Conservation (phyloP, 2,113 vertebrate genomes). For the Tachysurus vachellii region DNA sequence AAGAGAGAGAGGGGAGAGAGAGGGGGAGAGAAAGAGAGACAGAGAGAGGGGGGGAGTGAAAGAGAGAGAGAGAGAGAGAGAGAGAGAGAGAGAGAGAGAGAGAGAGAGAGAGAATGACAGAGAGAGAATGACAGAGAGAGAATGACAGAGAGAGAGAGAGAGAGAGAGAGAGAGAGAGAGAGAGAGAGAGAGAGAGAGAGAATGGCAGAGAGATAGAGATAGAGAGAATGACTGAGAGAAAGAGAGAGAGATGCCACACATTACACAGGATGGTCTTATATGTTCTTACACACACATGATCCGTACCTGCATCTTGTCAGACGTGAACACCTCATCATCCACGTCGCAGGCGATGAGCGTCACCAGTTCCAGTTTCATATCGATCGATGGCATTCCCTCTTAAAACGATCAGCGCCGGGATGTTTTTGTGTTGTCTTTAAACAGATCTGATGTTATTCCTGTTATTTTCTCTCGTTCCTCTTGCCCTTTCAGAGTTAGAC, state of each 20-base stretch:
- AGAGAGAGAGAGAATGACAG: slow-evolving; percentile 48
- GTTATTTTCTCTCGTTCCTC: not conserved
- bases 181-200: too few species aligned
- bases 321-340: slow-evolving; percentile 77
- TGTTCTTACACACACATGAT: slow-evolving; percentile 1
- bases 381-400: slow-evolving; percentile 80
- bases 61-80: not conserved
- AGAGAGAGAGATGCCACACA: slow-evolving; percentile 50
- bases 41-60: too few species aligned
- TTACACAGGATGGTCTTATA: not conserved
- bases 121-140: too few species aligned
- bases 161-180: too few species aligned
- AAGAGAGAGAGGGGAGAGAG: too few species aligned
- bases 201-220: not conserved
- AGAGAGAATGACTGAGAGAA: slow-evolving; percentile 24
- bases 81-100: slow-evolving; percentile 34
- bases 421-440: not conserved
- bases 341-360: slow-evolving; percentile 81
- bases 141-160: too few species aligned
- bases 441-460: not conserved
- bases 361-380: slow-evolving; percentile 82
- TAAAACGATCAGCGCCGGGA: slow-evolving; percentile 17
- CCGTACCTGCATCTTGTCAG: slow-evolving; percentile 79
- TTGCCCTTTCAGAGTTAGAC: not conserved
- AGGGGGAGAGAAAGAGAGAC: too few species aligned